Base-by-base conservation (phyloP, 2,888 invertebrate species). In the Amphipyra tragopoginis region DNA sequence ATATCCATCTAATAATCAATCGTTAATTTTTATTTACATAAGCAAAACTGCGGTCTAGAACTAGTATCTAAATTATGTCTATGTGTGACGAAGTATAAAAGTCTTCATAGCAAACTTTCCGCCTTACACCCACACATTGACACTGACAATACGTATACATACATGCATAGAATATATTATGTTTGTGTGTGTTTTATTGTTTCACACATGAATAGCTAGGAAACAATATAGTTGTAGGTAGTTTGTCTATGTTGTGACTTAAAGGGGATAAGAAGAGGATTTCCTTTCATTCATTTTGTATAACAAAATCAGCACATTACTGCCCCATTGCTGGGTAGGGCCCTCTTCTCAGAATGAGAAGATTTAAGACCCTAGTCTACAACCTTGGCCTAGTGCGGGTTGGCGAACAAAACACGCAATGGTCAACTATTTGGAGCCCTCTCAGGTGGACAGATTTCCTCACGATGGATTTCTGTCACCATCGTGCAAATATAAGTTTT, bases 61-160 rank as follows among this genome's bases (percentile, higher is more conserved):
- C 13, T 21, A 38, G 26, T 49, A 42, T n/a, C n/a, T n/a, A n/a
- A 26, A 63, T 53, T 53, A 57, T 34, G 51, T 34, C n/a, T n/a
- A n/a, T n/a, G 26, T 1, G 49, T 40, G 53, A 42, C 21, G 47
- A 53, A 62, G 39, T 59, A 58, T 45, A 26, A 64, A 73, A 57
- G 7, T 57, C 45, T 43, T 54, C 21, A 38, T 6, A 48, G 29
- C 39, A 42, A 65, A 61, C 57, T 53, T 70, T 47, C 44, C 65
- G 15, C 53, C 39, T 38, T n/a, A 38, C 10, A 57, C 53, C 6
- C 49, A 51, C 65, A 51, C 58, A 29, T 33, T 21, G 39, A n/a
- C 40, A 36, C 39, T 15, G 15, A 7, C 13, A 9, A 11, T 11
- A 36, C 9, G 14, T 29, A 0, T 33, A 14, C 8, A 40, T 4